Base-by-base conservation (phyloP, 2,113 vertebrate genomes). In the Bettongia penicillata region DNA sequence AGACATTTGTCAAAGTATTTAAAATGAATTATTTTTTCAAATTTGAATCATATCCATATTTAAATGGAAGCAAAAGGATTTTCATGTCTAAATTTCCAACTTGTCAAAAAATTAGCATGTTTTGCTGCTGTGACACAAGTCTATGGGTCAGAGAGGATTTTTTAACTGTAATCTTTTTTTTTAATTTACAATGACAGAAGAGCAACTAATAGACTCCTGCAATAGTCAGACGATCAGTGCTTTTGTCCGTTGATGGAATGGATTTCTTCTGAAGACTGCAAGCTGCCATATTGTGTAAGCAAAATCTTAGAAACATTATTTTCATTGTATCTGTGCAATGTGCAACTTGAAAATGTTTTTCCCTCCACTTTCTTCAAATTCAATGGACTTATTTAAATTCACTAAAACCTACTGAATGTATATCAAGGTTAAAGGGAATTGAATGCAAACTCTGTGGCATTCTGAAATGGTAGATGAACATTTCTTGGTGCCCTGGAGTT, bases 61-160 rank as follows among this genome's bases (percentile, higher is more conserved):
- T 0, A 6, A 5, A 26, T 51, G 0, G 84, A 95, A 96, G n/a
- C 48, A 90, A 95, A 97, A 94, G 2, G 12, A 0, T 95, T 96
- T 93, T 84, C 68, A 90, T 53, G 1, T 91, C 8, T 95, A 68
- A 22, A 26, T 91, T 97, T 84, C 92, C 91, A 95, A 0, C 92
- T 95, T 96, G 50, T 95, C 97, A 97, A 97, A 47, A 95, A 96
- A 96, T 95, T 97, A 96, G 53, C 84, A 95, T 96, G 47, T 94
- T 98, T 97, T 93, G 47, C n/a, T 95, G 91, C 91, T 94, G 92
- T 97, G 90, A 96, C 77, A 92, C 53, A 94, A 43, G 37, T 95
- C 48, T 93, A 23, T 92, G 55, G 52, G 53, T 84, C 77, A 93
- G n/a, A 91, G 9, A 49, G 2, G 48, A 97, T 93, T 91, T 95